Percentiles rank a stretch among this genome's conserved stretches.
Conservation (phyloP, 2,113 vertebrate species). For the Gavialis gangeticus region DNA sequence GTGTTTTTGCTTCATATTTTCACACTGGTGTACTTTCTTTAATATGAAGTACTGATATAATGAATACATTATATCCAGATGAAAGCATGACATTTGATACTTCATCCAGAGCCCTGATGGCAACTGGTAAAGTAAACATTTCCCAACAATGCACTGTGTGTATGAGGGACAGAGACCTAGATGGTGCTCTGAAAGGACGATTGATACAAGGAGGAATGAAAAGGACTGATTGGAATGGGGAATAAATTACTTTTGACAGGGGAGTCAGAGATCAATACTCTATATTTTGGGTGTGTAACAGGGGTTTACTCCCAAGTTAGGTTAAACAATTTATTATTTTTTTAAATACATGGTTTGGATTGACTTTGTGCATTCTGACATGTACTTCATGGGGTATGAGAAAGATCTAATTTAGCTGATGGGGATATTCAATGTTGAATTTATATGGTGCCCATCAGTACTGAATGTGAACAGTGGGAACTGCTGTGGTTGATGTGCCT, state of each 20-base stretch:
- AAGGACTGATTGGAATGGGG: neutral
- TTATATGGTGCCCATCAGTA: neutral
- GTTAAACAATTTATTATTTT: neutral
- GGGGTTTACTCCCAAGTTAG: neutral
- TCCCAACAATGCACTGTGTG: neutral
- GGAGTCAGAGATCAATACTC: neutral
- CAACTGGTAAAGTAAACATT: conserved; percentile 37
- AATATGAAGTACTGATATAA: conserved; percentile 71
- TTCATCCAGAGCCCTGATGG: conserved; percentile 40
- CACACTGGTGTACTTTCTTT: conserved; percentile 74
- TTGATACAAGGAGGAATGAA: conserved; percentile 12
- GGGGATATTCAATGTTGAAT: neutral
- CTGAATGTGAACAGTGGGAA: neutral
- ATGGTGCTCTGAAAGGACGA: neutral
- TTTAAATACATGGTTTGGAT: neutral
- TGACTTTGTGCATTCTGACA: fast-evolving
- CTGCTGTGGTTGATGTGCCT: neutral
- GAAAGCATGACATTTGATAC: conserved; percentile 71
- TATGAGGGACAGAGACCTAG: conserved; percentile 39
- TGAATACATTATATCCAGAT: conserved; percentile 79
- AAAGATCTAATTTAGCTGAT: neutral
- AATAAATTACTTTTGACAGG: neutral
- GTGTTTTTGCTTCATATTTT: conserved; percentile 72
- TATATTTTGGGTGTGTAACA: neutral
- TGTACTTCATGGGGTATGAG: neutral